Base-by-base conservation (phyloP, 2,888 invertebrate species). In the Synergus gifuensis region DNA sequence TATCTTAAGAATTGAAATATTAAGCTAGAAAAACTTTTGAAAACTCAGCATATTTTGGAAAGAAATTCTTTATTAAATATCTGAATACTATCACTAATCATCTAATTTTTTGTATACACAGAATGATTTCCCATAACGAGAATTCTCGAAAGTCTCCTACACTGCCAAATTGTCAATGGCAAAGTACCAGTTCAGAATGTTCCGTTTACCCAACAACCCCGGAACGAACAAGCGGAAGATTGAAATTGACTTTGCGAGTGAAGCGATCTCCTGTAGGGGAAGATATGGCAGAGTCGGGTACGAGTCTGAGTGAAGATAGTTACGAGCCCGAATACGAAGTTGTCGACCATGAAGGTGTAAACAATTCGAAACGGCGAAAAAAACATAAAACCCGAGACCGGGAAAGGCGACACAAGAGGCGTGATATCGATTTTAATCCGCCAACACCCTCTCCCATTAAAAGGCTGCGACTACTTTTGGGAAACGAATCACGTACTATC, bases 401-500 rank as follows among this genome's bases (percentile, higher is more conserved):
- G 28, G 94, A 95, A 86, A 94, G 94, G 88, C 93, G 95, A 76
- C 95, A 95, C 86, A 95, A 95, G 92, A 87, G 88, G 49, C 89
- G 91, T 8, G 88, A 89, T 66, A 93, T 93, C 85, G 94, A 94
- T 87, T 73, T 73, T 40, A 94, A 93, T 86, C 94, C 94, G 86
- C 95, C 96, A 82, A 94, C 94, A 85, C 94, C 95, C 88, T 96
- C 96, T 84, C 95, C 96, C 76, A 96, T 96, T 94, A 98, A 98
- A 93, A 95, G 98, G 89, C 94, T 98, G 91, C 95, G 97, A 90
- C 94, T 98, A 89, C 97, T 97, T 89, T 96, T 98, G 89, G 97
- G 98, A 87, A 97, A 97, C 92, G 98, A 98, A 92, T 96, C 96
- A 90, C 96, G 96, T 90, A 97, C 97, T 90, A 97, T 97, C 91